Conservation (phyloP, 2,888 invertebrate species). For the Monochamus alternatus region DNA sequence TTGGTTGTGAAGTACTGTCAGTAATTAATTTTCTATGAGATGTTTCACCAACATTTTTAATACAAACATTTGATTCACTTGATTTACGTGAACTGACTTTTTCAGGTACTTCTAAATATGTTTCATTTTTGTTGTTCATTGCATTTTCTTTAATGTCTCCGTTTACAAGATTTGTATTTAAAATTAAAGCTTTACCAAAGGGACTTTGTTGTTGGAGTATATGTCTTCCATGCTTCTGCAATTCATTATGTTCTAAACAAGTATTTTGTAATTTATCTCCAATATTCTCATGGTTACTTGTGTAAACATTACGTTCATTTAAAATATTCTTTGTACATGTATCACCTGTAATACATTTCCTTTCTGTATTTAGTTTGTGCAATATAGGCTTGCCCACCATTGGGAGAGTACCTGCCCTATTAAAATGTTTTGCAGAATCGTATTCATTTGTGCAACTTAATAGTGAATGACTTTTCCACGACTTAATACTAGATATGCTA, state of each 20-base stretch:
- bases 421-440: conserved; percentile 73
- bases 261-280: neutral
- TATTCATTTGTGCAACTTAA: conserved; percentile 71
- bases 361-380: conserved; percentile 69
- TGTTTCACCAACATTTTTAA: conserved; percentile 61
- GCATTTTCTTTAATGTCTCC: too few species aligned
- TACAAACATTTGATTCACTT: conserved; percentile 60
- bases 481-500: conserved; percentile 72
- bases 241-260: neutral
- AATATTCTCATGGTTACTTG: neutral
- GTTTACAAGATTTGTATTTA: too few species aligned
- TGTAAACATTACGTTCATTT: neutral
- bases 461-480: conserved; percentile 72
- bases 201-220: too few species aligned
- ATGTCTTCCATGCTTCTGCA: neutral
- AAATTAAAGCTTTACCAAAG: too few species aligned
- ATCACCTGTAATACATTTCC: neutral
- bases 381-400: conserved; percentile 72
- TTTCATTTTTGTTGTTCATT: neutral
- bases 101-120: neutral
- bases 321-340: neutral
- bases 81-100: conserved; percentile 57
- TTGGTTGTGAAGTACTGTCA: conserved; percentile 64
- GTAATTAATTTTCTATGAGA: conserved; percentile 61
- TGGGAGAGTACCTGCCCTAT: conserved; percentile 78